phyloP scores from a whole-genome alignment of 2,888 invertebrate genomes.

The Polyploca ridens region DNA sequence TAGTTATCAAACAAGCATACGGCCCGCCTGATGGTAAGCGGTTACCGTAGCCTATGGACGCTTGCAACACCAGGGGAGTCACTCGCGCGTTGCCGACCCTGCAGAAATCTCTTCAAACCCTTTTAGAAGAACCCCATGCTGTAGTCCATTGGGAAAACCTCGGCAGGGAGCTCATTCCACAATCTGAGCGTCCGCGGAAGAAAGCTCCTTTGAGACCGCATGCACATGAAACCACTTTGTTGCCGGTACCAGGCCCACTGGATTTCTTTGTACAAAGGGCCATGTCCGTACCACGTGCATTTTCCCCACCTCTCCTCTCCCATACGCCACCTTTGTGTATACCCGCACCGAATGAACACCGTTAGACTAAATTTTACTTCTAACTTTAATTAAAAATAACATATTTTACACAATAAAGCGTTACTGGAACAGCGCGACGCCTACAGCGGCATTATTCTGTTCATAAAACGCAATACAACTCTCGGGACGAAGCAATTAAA shows the following conservation, averaged over 20 bases:
- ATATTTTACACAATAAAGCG: slow-evolving; percentile 21
- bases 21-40: too few species aligned
- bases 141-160: too few species aligned
- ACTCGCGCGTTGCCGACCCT: too few species aligned
- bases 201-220: too few species aligned
- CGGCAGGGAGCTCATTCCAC: too few species aligned
- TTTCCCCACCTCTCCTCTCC: slow-evolving; percentile 34
- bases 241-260: slow-evolving; percentile 55
- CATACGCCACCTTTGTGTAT: slow-evolving; percentile 53
- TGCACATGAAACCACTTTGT: slow-evolving; percentile 60
- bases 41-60: too few species aligned
- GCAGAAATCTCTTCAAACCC: too few species aligned
- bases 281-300: slow-evolving; percentile 54
- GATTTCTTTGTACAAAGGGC: slow-evolving; percentile 71
- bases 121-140: too few species aligned
- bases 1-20: too few species aligned
- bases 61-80: too few species aligned
- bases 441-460: slow-evolving; percentile 57
- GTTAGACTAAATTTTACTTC: slow-evolving; percentile 28
- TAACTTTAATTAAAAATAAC: neutral
- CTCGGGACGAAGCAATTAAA: slow-evolving; percentile 72
- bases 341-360: slow-evolving; percentile 36
- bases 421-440: slow-evolving; percentile 49
- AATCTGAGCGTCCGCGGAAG: too few species aligned
- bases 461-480: slow-evolving; percentile 69